A percentile compares a stretch with the other conserved stretches of the same genome.
Conservation (phyloP, 2,113 vertebrate species). For the Sinocyclocheilus maitianheensis region DNA sequence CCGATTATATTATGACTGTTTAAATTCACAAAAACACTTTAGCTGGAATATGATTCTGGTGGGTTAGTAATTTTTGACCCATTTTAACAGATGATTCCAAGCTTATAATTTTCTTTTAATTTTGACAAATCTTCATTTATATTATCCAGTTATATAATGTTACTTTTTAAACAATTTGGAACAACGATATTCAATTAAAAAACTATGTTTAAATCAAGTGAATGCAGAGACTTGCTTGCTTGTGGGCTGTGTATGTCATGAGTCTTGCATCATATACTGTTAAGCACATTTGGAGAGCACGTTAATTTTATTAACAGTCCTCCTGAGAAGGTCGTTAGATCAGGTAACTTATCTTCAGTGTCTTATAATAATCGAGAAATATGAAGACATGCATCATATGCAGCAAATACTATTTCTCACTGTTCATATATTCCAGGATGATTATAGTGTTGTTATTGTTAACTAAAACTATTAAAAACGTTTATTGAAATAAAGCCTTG, state of each 20-base stretch:
- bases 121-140: background rate
- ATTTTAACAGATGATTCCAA: background rate
- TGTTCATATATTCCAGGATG: background rate
- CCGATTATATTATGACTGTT: no score
- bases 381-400: background rate
- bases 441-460: background rate
- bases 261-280: background rate
- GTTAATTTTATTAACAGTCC: background rate
- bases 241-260: background rate
- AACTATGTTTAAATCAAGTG: background rate
- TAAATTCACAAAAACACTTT: no score
- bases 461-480: no score
- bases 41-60: background rate
- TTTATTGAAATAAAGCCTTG: no score
- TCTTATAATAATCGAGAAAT: background rate
- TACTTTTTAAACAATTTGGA: background rate
- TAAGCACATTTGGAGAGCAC: background rate
- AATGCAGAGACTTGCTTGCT: background rate
- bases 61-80: background rate
- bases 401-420: background rate
- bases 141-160: background rate
- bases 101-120: background rate
- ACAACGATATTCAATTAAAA: background rate
- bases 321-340: background rate
- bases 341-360: background rate